Evolutionary conservation across 2,113 vertebrate species (phyloP), one percentile per base, ranked within the genome.

Genomic region (Mormyrus iriodes): DNA sequence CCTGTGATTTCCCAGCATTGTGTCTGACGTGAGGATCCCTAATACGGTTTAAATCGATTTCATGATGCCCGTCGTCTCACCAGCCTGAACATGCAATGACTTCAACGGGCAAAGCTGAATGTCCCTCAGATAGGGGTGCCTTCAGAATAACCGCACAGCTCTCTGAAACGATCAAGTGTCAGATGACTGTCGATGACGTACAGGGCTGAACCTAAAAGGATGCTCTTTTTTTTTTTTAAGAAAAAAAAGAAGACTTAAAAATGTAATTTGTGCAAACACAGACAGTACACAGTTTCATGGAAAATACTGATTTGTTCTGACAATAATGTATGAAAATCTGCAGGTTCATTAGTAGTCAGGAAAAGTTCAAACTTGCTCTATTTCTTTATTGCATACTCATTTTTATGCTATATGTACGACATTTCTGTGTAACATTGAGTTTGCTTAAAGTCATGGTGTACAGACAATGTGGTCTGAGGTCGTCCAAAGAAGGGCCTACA

Each of bases 41-140:
- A 94, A 95, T 94, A 94, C 0, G 0, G 89, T 93, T 93, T 91
- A 89, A 93, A 96, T 95, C 0, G 95, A 96, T 96, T 96, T 95
- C 88, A 90, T 93, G 27, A 90, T 94, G 92, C 95, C 91, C 95
- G 93, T 93, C 95, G 93, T 95, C 94, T 94, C 87, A 89, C 95
- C 91, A 93, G 88, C 94, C 93, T 95, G 91, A 94, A 96, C 92
- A 93, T 92, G 90, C 89, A 91, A 91, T 95, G 94, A 94, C 94
- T 95, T 95, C 93, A 92, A 9, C 93, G 90, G 73, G 91, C 94
- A 95, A 96, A 95, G 95, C 96, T 94, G 94, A 91, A 90, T 90
- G 46, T 58, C 35, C 76, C 44, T 52, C 5, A 12, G 10, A 46
- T 35, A 6, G 0, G 46, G n/a, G 46, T 1, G 3, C 21, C 87